Base-by-base conservation (phyloP, 2,113 vertebrate species). In the Heliornis fulica region DNA sequence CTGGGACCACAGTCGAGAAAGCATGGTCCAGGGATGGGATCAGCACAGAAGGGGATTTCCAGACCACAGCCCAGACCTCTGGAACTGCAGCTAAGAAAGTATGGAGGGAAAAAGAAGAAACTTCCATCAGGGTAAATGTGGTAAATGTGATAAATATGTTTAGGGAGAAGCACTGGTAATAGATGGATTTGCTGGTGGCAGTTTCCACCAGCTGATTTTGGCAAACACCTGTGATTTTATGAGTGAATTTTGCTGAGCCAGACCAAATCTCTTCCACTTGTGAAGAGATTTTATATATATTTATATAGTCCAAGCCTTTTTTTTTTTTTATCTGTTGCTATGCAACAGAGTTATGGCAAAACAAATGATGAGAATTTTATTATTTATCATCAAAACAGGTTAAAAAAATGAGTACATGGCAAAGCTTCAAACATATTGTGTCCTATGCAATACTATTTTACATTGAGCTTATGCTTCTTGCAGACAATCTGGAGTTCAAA, bases 11-110 rank as follows among this genome's bases (percentile, higher is more conserved):
- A 75, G 51, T 53, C 34, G 38, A 60, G 36, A 60, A 94, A 85
- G 18, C 28, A 36, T 1, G 1, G 57, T 46, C 26, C 1, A 0
- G 2, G 29, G 22, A 80, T 25, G 77, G 36, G 13, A 38, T 53
- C n/a, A 45, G 60, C 48, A 53, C 13, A 74, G 59, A 29, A 4
- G 26, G 14, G 28, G 32, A 46, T 89, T 78, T 94, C 38, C 68
- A 89, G 41, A 34, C 76, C 80, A 45, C 43, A 80, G 12, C 6
- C 31, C 54, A 66, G 38, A 68, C 26, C 7, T 71, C 53, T 34
- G 51, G 18, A 29, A 43, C 29, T 46, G 16, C 25, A 10, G 56
- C 38, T 84, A 23, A 32, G 22, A n/a, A 48, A 8, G 10, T 4
- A 77, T 6, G 43, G 20, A 79, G n/a, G 10, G 23, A 93, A 20